Percentiles rank a stretch among this genome's conserved stretches.
Evolutionary conservation across 1,140 invertebrate species (phyloP).

Genomic region (Trypoxylus dichotomus): DNA sequence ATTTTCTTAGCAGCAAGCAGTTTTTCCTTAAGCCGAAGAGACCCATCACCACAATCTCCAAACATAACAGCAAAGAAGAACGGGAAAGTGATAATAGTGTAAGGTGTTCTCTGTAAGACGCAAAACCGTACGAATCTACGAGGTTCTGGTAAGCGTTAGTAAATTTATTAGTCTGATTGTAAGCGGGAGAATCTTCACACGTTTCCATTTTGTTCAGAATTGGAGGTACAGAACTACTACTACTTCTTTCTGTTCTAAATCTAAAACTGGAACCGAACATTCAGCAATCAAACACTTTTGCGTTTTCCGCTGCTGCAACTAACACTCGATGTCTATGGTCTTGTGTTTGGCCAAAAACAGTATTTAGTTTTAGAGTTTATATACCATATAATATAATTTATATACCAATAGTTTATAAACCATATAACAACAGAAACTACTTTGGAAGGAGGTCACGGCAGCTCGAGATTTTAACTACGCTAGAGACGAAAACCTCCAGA

Average conservation of each 20-base stretch:
- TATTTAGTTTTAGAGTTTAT: too few relatives aligned
- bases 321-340: slow-evolving; percentile 90
- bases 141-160: slow-evolving; percentile 94
- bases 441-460: too few relatives aligned
- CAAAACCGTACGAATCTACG: slow-evolving; percentile 97
- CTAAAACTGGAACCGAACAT: slow-evolving; percentile 95
- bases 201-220: slow-evolving; percentile 96
- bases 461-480: too few relatives aligned
- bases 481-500: too few relatives aligned
- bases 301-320: slow-evolving; percentile 89
- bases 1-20: slow-evolving; percentile 79
- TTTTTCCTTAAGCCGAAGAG: slow-evolving; percentile 81
- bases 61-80: slow-evolving; percentile 96
- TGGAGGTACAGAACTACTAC: slow-evolving; percentile 93
- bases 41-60: slow-evolving; percentile 87
- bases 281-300: slow-evolving; percentile 97
- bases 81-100: slow-evolving; percentile 92
- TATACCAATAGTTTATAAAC: too few relatives aligned
- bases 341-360: slow-evolving; percentile 88
- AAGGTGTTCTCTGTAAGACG: slow-evolving; percentile 91
- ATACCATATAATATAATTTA: too few relatives aligned
- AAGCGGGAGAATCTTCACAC: slow-evolving; percentile 93
- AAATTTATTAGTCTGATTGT: slow-evolving; percentile 98
- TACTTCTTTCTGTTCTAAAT: slow-evolving; percentile 90
- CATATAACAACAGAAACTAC: too few relatives aligned